Conservation (phyloP, 2,888 invertebrate species). For the Drosophila differens region DNA sequence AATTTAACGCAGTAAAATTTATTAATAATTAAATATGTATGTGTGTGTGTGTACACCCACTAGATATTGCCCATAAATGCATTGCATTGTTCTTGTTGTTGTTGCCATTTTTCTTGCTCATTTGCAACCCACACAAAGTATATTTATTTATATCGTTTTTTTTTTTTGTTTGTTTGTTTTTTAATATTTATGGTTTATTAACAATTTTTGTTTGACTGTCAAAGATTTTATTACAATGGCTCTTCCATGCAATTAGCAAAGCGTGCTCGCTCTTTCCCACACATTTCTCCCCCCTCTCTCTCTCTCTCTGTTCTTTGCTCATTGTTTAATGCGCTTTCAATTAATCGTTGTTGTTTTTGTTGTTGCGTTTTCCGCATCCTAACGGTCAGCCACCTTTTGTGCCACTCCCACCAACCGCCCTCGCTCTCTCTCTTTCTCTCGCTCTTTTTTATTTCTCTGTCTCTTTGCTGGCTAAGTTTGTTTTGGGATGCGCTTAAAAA, state of each 20-base stretch:
- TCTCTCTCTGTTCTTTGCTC: not conserved
- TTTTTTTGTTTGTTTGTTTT: not conserved
- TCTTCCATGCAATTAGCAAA: constrained; percentile 26
- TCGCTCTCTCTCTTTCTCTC: not conserved
- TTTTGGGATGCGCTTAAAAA: constrained; percentile 39
- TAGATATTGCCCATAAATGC: constrained; percentile 61
- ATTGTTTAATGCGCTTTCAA: constrained; percentile 44
- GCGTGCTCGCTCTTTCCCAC: not conserved
- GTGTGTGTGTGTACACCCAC: constrained; percentile 46
- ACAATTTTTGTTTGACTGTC: constrained; percentile 56
- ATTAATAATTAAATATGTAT: not conserved
- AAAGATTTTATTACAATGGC: constrained; percentile 49
- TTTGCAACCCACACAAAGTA: constrained; percentile 64
- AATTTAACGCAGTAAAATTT: constrained; percentile 22
- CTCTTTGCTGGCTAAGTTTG: constrained; percentile 41
- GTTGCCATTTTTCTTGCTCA: constrained; percentile 35
- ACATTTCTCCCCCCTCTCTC: not conserved
- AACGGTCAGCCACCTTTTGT: constrained; percentile 67
- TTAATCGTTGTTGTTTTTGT: constrained; percentile 18
- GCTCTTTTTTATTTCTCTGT: not conserved
- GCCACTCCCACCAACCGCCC: constrained; percentile 61
- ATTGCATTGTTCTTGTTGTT: constrained; percentile 53
- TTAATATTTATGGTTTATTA: constrained; percentile 76
- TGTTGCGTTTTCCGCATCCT: constrained; percentile 64
- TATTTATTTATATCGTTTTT: constrained; percentile 56